These are phyloP conservation scores for Rhineura floridana DNA, from an alignment of 2,113 vertebrate species.

Conservation along the genomic window DNA sequence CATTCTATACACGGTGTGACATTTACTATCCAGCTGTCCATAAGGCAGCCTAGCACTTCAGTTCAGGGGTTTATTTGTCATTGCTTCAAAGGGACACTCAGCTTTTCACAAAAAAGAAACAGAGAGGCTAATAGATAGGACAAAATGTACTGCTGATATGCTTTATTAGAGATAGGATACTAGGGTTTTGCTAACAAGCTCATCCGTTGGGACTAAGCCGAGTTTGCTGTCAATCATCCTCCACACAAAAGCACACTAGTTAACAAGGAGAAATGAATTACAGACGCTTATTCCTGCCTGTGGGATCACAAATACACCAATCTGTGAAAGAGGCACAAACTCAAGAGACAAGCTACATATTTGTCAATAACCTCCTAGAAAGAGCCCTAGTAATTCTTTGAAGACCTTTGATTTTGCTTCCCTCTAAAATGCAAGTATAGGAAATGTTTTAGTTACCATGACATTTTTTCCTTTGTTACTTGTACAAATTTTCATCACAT, in stretches of 20 bases:
- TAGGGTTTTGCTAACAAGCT: conserved; percentile 89
- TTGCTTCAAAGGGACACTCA: conserved; percentile 91
- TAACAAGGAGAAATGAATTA: conserved; percentile 87
- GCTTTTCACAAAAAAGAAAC: conserved; percentile 91
- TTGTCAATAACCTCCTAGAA: conserved; percentile 87
- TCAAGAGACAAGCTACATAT: conserved; percentile 85
- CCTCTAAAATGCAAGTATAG: conserved; percentile 81
- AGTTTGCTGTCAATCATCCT: conserved; percentile 89
- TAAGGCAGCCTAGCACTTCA: conserved; percentile 89
- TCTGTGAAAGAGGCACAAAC: conserved; percentile 85
- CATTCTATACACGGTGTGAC: conserved; percentile 89
- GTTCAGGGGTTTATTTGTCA: conserved; percentile 90
- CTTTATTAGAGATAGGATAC: conserved; percentile 89
- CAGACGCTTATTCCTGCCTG: conserved; percentile 85
- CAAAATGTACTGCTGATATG: conserved; percentile 90
- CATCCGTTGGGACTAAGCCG: conserved; percentile 86
- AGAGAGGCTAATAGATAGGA: conserved; percentile 91
- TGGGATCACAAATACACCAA: conserved; percentile 87
- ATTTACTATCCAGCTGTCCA: conserved; percentile 91
- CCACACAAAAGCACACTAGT: conserved; percentile 84
- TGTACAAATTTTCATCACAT: conserved; percentile 83
- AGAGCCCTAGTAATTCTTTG: conserved; percentile 84
- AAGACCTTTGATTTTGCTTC: conserved; percentile 85
- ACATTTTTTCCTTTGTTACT: conserved; percentile 83
- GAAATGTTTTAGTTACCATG: conserved; percentile 86